phyloP scores from a whole-genome alignment of 2,797 vertebrate species.

The Labroides dimidiatus region DNA sequence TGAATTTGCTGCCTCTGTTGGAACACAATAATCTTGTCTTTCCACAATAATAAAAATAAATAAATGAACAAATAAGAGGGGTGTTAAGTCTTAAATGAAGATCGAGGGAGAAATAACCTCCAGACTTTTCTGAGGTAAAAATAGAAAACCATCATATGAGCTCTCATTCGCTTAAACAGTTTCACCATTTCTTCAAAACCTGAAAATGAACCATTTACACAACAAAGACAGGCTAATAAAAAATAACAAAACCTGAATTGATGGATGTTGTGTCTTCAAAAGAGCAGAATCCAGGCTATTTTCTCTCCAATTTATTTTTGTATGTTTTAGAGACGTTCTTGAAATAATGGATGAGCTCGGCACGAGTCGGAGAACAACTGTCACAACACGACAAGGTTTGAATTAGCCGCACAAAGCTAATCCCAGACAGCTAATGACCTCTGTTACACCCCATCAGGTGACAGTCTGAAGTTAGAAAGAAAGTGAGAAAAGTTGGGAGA shows the following conservation, averaged over 20 bases:
- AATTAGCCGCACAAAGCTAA: conserved; percentile 22
- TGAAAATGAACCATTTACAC: conserved; percentile 40
- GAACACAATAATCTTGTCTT: conserved; percentile 22
- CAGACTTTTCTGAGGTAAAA: conserved; percentile 27
- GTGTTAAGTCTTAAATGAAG: conserved; percentile 16
- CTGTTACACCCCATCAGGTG: conserved; percentile 24
- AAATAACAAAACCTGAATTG: conserved; percentile 39
- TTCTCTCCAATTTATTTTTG: background rate
- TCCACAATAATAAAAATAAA: conserved; percentile 16
- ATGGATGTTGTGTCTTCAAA: conserved; percentile 14
- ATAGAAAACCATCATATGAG: conserved; percentile 36
- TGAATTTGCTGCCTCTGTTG: conserved; percentile 35
- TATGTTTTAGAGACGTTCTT: conserved; percentile 7
- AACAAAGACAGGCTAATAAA: conserved; percentile 32
- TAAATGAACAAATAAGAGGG: too few species aligned
- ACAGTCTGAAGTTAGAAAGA: conserved; percentile 40
- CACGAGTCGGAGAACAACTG: conserved; percentile 19
- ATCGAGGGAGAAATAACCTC: conserved; percentile 12
- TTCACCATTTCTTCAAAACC: conserved; percentile 29
- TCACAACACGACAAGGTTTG: conserved; percentile 26
- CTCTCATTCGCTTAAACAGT: conserved; percentile 28
- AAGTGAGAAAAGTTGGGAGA: conserved; percentile 15
- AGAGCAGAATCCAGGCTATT: background rate
- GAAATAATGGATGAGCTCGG: conserved; percentile 2
- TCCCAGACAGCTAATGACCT: conserved; percentile 26